Evolutionary conservation across 2,113 vertebrate genomes (phyloP).

Genomic region (Melozone crissalis): DNA sequence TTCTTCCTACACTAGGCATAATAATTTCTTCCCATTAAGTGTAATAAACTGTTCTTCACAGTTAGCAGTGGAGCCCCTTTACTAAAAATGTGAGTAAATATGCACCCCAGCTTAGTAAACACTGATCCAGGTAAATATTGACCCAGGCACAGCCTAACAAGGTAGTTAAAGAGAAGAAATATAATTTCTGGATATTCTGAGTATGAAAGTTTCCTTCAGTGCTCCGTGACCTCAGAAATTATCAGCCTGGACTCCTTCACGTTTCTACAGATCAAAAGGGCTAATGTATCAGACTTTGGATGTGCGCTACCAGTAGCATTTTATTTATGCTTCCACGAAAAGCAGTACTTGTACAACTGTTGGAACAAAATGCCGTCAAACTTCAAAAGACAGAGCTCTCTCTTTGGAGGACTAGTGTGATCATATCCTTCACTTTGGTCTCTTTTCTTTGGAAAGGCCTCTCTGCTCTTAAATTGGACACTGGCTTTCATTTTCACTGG

Average conservation of each 20-base stretch:
- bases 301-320: background rate
- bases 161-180: background rate
- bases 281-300: background rate
- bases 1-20: background rate
- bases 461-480: accelerated
- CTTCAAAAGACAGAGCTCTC: background rate
- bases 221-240: background rate
- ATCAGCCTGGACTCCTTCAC: background rate
- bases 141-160: background rate
- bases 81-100: constrained; percentile 14
- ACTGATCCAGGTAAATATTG: constrained; percentile 21
- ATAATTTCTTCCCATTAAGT: background rate
- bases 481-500: background rate
- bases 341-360: background rate
- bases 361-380: background rate
- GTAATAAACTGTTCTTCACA: background rate
- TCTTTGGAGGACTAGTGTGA: background rate
- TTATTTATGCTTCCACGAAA: background rate
- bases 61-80: background rate
- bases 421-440: background rate
- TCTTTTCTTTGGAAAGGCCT: background rate
- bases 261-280: background rate
- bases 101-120: background rate
- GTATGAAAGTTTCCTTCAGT: background rate
- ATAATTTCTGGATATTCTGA: background rate